phyloP scores from a whole-genome alignment of 2,113 vertebrate species.

The Tor tambroides region DNA sequence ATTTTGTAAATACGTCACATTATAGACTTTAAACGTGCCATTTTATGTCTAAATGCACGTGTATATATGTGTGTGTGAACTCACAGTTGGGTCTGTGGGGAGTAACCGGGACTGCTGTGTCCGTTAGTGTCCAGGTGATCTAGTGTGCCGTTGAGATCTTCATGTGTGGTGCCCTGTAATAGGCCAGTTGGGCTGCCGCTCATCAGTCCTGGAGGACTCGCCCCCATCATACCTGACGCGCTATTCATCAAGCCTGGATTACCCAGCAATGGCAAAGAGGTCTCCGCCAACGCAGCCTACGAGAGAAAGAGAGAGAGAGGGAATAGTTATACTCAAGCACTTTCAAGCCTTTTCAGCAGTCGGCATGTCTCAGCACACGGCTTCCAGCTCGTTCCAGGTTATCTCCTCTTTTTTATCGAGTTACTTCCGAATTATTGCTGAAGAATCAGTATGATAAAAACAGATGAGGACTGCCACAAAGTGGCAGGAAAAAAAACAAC shows the following conservation, averaged over 20 bases:
- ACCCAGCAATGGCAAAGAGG: slow-evolving; percentile 95
- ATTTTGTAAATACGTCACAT: background rate
- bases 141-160: slow-evolving; percentile 93
- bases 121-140: slow-evolving; percentile 99
- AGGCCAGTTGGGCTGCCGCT: slow-evolving; percentile 89
- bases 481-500: background rate
- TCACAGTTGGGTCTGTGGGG: slow-evolving; percentile 95
- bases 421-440: slow-evolving; percentile 22
- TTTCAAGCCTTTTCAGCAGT: slow-evolving; percentile 13
- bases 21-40: background rate
- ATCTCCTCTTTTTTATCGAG: background rate
- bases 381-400: background rate
- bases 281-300: slow-evolving; percentile 96
- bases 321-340: background rate
- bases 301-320: background rate
- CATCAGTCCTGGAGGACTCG: slow-evolving; percentile 88
- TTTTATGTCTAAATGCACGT: background rate
- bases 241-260: slow-evolving; percentile 93
- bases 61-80: slow-evolving; percentile 62
- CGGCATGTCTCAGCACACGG: background rate
- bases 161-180: slow-evolving; percentile 85
- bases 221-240: slow-evolving; percentile 89
- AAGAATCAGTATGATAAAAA: slow-evolving; percentile 27
- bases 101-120: slow-evolving; percentile 95
- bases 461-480: background rate